Evolutionary conservation across 1,140 invertebrate genomes (phyloP), one percentile per base, ranked within the genome.

Genomic region (Anthonomus grandis): DNA sequence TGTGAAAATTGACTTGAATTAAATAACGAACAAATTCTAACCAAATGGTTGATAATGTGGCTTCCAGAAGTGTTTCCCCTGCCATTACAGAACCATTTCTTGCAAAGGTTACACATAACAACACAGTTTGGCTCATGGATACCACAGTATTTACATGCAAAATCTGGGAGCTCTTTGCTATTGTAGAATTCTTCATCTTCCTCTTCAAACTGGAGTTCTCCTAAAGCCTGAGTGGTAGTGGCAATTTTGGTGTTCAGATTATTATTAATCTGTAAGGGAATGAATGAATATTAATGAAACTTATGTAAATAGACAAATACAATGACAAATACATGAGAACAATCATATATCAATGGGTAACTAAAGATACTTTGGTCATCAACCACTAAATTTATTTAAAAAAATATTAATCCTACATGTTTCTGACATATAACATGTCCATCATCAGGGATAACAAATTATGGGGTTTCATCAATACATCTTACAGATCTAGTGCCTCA

Each of bases 71-170:
- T 98, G 71, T 95, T 97, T 3, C 97, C 97, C 62, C 95, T 83
- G 4, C 95, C 95, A 83, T 99, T 99, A 74, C 97, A 99, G 72
- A 99, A 99, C 97, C 97, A 99, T 73, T 98, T 98, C 65, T 96
- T 95, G 71, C 97, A 98, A 34, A 93, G 84, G 74, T 97, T 98
- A 74, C 97, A 99, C 86, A 94, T 93, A 17, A 98, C 95, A 24
- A 99, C 96, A 64, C 92, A 96, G 54, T 90, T 86, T 1, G 96
- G 95, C 73, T 99, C 97, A 77, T 98, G 94, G 62, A 99, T 96
- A 41, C 96, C 96, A 78, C 97, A 99, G 71, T 99, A 98, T 79
- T 94, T 93, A 80, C 95, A 98, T 0, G 95, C 94, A 83, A 96
- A 93, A 55, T 90, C 86, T 10, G 95, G 92, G 44, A 95, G 75